phyloP scores from a whole-genome alignment of 2,888 invertebrate species.

The Leptopilina syphax region DNA sequence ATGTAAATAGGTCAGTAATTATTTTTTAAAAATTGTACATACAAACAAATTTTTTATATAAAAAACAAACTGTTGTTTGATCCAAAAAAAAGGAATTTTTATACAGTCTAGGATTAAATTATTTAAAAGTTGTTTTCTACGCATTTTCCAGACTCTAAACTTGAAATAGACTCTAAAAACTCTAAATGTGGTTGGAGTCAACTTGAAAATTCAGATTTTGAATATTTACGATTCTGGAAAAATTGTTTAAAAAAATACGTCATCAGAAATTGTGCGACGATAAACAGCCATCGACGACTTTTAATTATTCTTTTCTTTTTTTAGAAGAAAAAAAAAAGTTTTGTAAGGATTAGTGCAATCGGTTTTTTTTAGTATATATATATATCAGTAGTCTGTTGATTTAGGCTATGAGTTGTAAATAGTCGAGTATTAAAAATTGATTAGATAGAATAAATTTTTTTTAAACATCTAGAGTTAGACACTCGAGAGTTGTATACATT shows the following conservation, averaged over 20 bases:
- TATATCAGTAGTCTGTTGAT: slow-evolving; percentile 3
- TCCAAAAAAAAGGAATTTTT: slow-evolving; percentile 6
- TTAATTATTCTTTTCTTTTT: neutral
- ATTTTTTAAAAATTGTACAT: slow-evolving; percentile 23
- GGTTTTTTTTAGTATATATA: neutral
- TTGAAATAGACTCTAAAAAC: too few species aligned
- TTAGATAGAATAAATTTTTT: slow-evolving; percentile 19
- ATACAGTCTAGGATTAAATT: slow-evolving; percentile 10
- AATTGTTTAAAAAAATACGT: neutral
- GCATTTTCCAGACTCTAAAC: slow-evolving; percentile 16
- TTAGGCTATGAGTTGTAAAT: slow-evolving; percentile 41
- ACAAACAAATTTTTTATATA: neutral
- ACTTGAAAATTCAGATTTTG: too few species aligned
- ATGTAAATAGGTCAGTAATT: slow-evolving; percentile 40
- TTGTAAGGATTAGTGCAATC: slow-evolving; percentile 21
- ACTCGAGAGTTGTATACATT: slow-evolving; percentile 26
- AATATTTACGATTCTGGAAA: too few species aligned
- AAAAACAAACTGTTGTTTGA: neutral
- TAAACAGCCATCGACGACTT: neutral
- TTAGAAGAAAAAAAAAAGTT: neutral
- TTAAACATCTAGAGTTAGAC: slow-evolving; percentile 12
- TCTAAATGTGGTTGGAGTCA: too few species aligned
- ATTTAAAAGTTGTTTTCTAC: neutral
- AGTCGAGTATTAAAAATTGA: slow-evolving; percentile 17
- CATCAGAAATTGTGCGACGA: slow-evolving; percentile 13